Evolutionary conservation across 1,140 invertebrate genomes (phyloP), one percentile per base, ranked within the genome.

Genomic region (Sarcophaga peregrina): DNA sequence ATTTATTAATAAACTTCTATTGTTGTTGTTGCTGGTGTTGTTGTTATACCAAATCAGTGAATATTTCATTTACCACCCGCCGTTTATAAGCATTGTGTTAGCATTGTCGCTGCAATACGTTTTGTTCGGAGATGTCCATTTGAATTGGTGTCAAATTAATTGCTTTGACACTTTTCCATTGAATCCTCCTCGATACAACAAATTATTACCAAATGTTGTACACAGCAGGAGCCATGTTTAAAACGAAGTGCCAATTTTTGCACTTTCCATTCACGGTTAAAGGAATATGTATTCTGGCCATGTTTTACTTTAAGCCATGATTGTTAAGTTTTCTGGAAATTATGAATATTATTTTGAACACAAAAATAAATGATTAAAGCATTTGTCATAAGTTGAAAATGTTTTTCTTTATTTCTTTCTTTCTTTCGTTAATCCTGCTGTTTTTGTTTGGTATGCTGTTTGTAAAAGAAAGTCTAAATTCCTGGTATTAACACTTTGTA

Each of bases 121-220:
- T n/a, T 9, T 25, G 20, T 2, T 68, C 20, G 3, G 17, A 2
- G 20, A 25, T 68, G 20, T 20, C 20, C 17, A 25, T 68, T 25
- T 68, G 62, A 68, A 74, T 52, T 78, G 17, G 46, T 78, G 47
- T 78, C 75, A 78, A 78, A 78, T 78, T 78, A 78, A 78, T 78
- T 78, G 75, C 75, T 78, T 78, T 78, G 75, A 78, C 75, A 78
- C 75, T 78, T 78, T 78, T 78, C 75, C 75, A 78, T 50, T 78
- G 75, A 78, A 78, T 78, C 75, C 75, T 50, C 50, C 9, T 72
- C 20, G 37, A 52, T 25, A 78, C 8, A 50, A 52, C 47, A 78
- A 78, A 78, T 50, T 78, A 78, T 78, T 78, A 50, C 75, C 5
- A 78, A 78, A 78, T 78, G 20, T 78, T 17, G 8, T 25, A 8